Conservation (phyloP, 1,140 invertebrate species). For the Pentalonia nigronervosa region DNA sequence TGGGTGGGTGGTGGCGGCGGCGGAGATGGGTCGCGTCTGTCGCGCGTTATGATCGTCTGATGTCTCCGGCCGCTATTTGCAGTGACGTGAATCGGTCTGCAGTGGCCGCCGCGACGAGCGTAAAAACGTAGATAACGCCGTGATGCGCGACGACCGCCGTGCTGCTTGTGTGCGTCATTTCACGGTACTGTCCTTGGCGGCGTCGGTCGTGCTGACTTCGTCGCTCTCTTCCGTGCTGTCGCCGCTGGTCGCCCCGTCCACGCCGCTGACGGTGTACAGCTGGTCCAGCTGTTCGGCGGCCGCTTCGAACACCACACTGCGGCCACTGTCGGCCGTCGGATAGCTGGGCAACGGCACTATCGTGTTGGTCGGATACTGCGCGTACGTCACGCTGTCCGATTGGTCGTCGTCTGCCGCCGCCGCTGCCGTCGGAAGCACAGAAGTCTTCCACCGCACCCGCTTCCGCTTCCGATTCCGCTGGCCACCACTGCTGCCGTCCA, state of each 20-base stretch:
- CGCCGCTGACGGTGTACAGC: not conserved
- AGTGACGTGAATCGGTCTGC: too few relatives aligned
- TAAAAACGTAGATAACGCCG: too few relatives aligned
- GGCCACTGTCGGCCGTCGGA: not conserved
- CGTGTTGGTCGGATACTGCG: not conserved
- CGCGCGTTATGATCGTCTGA: too few relatives aligned
- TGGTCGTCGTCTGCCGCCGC: not conserved
- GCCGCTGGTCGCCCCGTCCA: not conserved
- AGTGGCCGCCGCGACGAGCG: too few relatives aligned
- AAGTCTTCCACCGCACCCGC: not conserved
- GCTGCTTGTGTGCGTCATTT: not conserved
- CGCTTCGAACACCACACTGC: not conserved
- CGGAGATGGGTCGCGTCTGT: not conserved
- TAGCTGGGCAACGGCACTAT: not conserved
- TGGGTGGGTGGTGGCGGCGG: too few relatives aligned
- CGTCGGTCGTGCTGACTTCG: not conserved
- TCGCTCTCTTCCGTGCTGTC: not conserved
- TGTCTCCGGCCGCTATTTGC: too few relatives aligned
- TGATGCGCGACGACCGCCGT: too few relatives aligned
- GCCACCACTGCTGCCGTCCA: not conserved
- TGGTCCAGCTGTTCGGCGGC: not conserved
- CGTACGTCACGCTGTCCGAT: too few relatives aligned
- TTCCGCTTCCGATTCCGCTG: not conserved
- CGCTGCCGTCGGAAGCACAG: not conserved
- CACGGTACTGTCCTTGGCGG: not conserved